Evolutionary conservation across 2,797 vertebrate genomes (phyloP), one percentile per base, ranked within the genome.

Genomic region (Parauchenoglanis punctatus): DNA sequence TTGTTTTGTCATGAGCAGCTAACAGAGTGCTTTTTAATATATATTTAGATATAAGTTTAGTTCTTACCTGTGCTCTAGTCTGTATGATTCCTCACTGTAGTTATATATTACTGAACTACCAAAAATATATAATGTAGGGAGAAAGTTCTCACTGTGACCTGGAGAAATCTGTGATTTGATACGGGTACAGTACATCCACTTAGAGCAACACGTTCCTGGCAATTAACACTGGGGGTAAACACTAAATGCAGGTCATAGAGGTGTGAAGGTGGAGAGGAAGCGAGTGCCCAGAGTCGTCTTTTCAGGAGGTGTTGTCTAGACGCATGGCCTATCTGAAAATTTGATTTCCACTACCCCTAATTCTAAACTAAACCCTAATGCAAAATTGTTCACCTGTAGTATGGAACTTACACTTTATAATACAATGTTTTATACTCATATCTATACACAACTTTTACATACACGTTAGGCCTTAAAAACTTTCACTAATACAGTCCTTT

Each of bases 111-210:
- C 63, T 65, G n/a, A 84, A 31, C 7, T 35, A 58, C 13, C 28
- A n/a, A 86, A 80, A 49, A n/a, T 17, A 68, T 35, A 11, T 2
- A 68, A n/a, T 63, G 61, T 63, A 63, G 0, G n/a, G 1, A 31
- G 75, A 77, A 68, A 44, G 65, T 35, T 59, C 23, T 23, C 52
- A 7, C 7, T 31, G 65, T 31, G 25, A 28, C 49, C 17, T 31
- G 54, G 40, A 12, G 2, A 20, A 4, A 70, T 81, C 8, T 59
- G 65, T 73, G 56, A 87, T 87, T 25, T 73, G 85, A 81, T 82
- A 72, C 15, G 13, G n/a, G 44, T n/a, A 54, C n/a, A 65, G 28
- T 72, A 18, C 52, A 59, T 67, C 23, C 28, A 46, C 65, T 58
- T n/a, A 63, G 44, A 67, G 6, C 25, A 83, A 3, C 59, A 58